Base-by-base conservation (phyloP, 2,888 invertebrate species). In the Neocrepidodera transversa region DNA sequence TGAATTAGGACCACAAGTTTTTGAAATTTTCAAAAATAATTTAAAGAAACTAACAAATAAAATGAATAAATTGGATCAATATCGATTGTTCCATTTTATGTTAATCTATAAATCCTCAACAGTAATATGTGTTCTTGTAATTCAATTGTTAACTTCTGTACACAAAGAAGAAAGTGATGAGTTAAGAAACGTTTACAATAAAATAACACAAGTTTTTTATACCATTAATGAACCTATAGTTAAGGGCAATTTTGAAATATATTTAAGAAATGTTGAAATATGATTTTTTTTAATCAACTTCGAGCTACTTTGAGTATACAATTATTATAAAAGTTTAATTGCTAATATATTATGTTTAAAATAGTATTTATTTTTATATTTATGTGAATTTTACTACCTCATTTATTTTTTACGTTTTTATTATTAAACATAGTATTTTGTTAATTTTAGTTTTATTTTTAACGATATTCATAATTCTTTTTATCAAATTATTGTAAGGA, bases 81-180 rank as follows among this genome's bases (percentile, higher is more conserved):
- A 55, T 30, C 38, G 45, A 18, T 18, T 60, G 11, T 42, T 55
- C 4, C 38, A 50, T 32, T 18, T 20, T 5, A 50, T 60, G 36
- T 26, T 55, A 17, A 45, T 18, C 14, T 13, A 36, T 17, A 45
- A 51, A 32, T 4, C 14, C 13, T 17, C 58, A 10, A 7, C 48
- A 10, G 16, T 11, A 26, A 48, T 10, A 14, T 58, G 35, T 32
- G 40, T 58, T 7, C 14, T 58, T 7, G 35, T 47, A 10, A 38
- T 58, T 32, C 30, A 58, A 42, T n/a, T 58, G 10, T 50, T 48
- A 43, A 54, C 17, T 45, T 36, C 43, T 32, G 35, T 32, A 20
- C 7, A 17, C 26, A 11, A 23, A 1, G 38, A 32, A 8, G 13
- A 50, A 8, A 16, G 7, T 8, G 28, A 50, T 36, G 36, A 57